Base-by-base conservation (phyloP, 2,113 vertebrate species). In the Callocephalon fimbriatum region DNA sequence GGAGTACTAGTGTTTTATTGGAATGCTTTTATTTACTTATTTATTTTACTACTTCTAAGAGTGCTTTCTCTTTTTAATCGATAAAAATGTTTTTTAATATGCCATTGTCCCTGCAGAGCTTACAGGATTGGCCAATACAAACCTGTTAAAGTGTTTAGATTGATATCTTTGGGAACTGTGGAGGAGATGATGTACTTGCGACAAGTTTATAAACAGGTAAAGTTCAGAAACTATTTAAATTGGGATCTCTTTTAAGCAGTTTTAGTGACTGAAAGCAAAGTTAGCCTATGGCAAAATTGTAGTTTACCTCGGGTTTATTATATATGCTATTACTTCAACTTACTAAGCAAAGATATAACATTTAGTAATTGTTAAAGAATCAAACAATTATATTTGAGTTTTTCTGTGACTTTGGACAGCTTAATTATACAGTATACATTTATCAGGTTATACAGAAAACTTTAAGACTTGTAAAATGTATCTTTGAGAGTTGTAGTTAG, bases 161-260 rank as follows among this genome's bases (percentile, higher is more conserved):
- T 99, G 40, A 99, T 99, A 95, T 99, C 99, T 26, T 93, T 99
- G 98, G 99, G 99, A 50, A 99, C 99, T 12, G 99, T 99, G 90
- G 99, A 99, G 89, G 99, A 99, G 93, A 97, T 99, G 50, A 99
- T 99, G 96, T 99, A 99, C 88, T 98, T 99, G 93, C 98, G 99
- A 50, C 99, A 99, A 94, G 94, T 99, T 90, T 99, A 99, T 96
- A 99, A 99, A 93, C 99, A 99, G 99, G 99, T 99, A 98, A 93
- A 29, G 10, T 78, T 80, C 61, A 58, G 27, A 16, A 42, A 27
- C 50, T 65, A 7, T 44, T 79, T 79, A 20, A 80, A 31, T 50
- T 40, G 14, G 6, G 31, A 81, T 27, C 2, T 19, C 25, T 71
- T 70, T 56, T 35, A 47, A 45, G 12, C 8, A 4, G 3, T 84